Base-by-base conservation (phyloP, 1,140 invertebrate genomes). In the Trichonephila clavata region DNA sequence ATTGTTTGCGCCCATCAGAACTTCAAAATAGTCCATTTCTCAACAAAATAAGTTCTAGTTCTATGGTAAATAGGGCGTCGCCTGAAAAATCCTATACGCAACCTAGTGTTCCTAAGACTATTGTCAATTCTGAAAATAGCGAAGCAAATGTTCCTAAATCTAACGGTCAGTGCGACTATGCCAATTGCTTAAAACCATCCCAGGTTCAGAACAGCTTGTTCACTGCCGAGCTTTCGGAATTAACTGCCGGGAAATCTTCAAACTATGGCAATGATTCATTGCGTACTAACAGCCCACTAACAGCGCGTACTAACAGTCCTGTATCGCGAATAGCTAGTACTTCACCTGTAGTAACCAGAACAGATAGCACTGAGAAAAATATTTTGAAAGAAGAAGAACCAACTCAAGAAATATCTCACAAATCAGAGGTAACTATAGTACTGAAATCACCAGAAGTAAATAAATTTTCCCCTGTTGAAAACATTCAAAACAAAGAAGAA, bases 191-290 rank as follows among this genome's bases (percentile, higher is more conserved):
- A 77, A 92, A 92, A n/a, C 90, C 90, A 20, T 92, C 90, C 20
- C 90, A 92, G 60, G 81, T 86, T 3, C 90, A 92, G 32, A 92
- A 92, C 39, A 92, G 80, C n/a, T 27, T 92, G n/a, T 92, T 92
- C 57, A 86, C 90, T 27, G 90, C 90, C 8, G 90, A 92, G 68
- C 50, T 92, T 32, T 86, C 90, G 4, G 90, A 92, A 68, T 24
- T 92, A 68, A 92, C 90, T 50, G 80, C 90, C 24, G 68, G 21
- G 16, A 92, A 92, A 27, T 32, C 77, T 63, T 81, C 50, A 0
- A 81, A 5, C 61, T 20, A 32, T 21, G 6, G n/a, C 24, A 57
- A 59, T 0, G 77, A 61, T 63, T 14, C 61, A 8, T 57, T 77
- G 14, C 89, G 89, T n/a, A 50, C 77, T 61, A 63, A 39, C 24